These are phyloP conservation scores for Eulemur mongoz DNA, from an alignment of 2,797 vertebrate species.

Conservation along the genomic window DNA sequence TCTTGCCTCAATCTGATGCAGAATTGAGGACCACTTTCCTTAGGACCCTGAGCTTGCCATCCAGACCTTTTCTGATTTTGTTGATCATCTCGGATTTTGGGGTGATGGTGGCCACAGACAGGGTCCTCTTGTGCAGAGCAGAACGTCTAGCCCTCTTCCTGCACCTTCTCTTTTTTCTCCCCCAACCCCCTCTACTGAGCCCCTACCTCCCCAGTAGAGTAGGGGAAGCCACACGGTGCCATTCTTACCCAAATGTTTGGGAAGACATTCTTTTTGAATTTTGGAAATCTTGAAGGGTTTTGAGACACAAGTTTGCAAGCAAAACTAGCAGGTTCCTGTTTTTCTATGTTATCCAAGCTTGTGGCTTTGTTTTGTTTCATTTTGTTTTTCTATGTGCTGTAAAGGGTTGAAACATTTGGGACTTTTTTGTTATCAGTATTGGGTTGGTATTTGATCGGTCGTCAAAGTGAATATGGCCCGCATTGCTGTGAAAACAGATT, in stretches of 20 bases:
- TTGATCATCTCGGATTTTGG: background rate
- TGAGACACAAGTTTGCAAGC: background rate
- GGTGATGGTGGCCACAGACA: background rate
- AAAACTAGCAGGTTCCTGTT: background rate
- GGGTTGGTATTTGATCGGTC: background rate
- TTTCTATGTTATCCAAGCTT: background rate
- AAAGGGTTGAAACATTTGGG: background rate
- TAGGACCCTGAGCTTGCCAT: background rate
- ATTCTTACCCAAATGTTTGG: background rate
- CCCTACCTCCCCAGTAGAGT: fast-evolving
- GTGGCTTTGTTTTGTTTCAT: constrained; percentile 17
- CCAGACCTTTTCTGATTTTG: background rate
- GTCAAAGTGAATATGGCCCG: background rate
- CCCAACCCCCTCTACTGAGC: fast-evolving
- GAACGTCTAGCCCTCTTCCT: background rate
- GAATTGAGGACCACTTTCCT: background rate
- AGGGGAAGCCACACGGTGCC: background rate
- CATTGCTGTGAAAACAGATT: background rate
- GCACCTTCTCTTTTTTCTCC: background rate
- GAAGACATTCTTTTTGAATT: background rate
- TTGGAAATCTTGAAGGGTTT: background rate
- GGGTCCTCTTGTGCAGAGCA: background rate
- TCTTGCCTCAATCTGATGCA: background rate
- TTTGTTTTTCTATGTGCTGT: background rate
- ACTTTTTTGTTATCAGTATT: background rate